Evolutionary conservation across 2,113 vertebrate genomes (phyloP), one percentile per base, ranked within the genome.

Genomic region (Scartelaos histophorus): DNA sequence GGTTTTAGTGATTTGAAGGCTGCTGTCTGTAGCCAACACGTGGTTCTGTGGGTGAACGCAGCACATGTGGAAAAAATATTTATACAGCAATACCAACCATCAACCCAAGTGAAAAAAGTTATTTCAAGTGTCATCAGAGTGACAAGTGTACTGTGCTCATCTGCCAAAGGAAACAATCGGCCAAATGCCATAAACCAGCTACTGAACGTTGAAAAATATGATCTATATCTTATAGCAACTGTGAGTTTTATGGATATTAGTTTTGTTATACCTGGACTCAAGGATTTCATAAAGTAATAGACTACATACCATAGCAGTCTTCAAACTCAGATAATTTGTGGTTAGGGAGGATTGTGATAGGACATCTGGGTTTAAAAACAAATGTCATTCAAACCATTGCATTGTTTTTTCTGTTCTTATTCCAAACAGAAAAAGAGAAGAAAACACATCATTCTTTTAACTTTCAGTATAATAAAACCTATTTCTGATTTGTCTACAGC

Each of bases 401-500:
- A 51, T 19, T 51, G 49, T 51, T 51, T 49, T 51, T 51, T 51
- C 49, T 19, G 16, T 51, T 51, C 16, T 51, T 51, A 17, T 47
- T 47, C 46, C 46, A 13, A 15, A 47, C 15, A 6, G 7, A 19
- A 51, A 51, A 51, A 1, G 46, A 47, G 13, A 47, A 51, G 29
- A 45, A 45, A 45, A 45, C 43, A 45, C 43, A 45, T 38, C 1
- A 38, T 38, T 38, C 35, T 7, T 38, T 38, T 38, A 6, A 38
- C 35, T 53, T 53, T n/a, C 51, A 1, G 19, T 9, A 6, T 53
- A 7, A 9, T 53, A 53, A n/a, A 7, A n/a, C 19, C 51, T n/a
- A 49, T 45, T 13, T 66, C 1, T 47, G 15, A 66, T 47, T 15
- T 47, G 21, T 10, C 45, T 25, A 0, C 91, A 99, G 96, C 95